phyloP scores from a whole-genome alignment of 1,140 invertebrate species.

The Solenopsis fugax region DNA sequence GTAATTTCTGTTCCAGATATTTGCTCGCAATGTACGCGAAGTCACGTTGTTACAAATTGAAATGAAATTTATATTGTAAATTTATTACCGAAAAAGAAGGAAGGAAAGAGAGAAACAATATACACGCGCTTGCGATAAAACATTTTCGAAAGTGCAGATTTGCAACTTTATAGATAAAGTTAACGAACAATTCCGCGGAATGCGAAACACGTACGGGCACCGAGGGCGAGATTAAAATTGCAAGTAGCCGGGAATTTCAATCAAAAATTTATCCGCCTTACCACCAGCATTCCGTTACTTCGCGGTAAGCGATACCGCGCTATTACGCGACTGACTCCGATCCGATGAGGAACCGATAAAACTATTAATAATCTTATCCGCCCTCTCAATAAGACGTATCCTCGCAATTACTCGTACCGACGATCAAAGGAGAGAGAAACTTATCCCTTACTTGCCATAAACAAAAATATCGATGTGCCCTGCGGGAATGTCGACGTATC shows the following conservation, averaged over 20 bases:
- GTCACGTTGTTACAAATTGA: conserved; percentile 14
- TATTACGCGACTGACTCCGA: conserved; percentile 48
- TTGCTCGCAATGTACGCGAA: conserved; percentile 13
- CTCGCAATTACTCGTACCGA: conserved; percentile 44
- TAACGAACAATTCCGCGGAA: conserved; percentile 47
- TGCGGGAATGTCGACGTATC: background rate
- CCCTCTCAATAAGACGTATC: conserved; percentile 35
- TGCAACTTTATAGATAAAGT: conserved; percentile 46
- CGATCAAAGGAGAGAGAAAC: conserved; percentile 42
- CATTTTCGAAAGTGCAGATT: conserved; percentile 27
- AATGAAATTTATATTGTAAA: conserved; percentile 41
- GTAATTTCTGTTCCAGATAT: conserved; percentile 19
- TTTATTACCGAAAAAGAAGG: background rate
- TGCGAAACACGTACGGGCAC: conserved; percentile 41
- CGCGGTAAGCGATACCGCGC: conserved; percentile 26
- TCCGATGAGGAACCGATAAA: conserved; percentile 42
- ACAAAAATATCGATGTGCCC: conserved; percentile 41
- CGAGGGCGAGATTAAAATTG: conserved; percentile 47
- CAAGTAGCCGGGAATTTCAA: conserved; percentile 52
- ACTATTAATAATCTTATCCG: conserved; percentile 60
- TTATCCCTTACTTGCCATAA: conserved; percentile 18
- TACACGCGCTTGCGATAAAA: conserved; percentile 18
- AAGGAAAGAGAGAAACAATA: background rate
- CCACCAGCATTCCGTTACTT: conserved; percentile 42
- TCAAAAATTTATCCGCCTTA: conserved; percentile 58